Conservation (phyloP, 2,797 vertebrate genomes). For the Lithobates sylvaticus region DNA sequence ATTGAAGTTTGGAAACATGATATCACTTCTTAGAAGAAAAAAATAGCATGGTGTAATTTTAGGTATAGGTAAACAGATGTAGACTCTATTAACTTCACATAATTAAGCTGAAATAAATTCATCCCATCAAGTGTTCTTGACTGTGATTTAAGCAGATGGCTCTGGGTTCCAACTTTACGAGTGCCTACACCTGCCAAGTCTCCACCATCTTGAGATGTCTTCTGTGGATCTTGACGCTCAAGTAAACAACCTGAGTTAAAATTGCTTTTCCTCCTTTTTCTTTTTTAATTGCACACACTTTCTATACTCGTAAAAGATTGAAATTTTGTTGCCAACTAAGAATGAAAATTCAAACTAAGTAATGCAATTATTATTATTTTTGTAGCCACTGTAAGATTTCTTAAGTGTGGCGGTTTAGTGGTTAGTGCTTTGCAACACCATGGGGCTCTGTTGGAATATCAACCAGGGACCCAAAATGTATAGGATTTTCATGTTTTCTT, state of each 20-base stretch:
- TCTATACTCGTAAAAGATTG: not conserved
- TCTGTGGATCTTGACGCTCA: constrained; percentile 68
- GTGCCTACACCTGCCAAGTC: constrained; percentile 44
- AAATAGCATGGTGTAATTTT: constrained; percentile 2
- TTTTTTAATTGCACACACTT: not conserved
- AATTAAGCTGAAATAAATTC: constrained; percentile 42
- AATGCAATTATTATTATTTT: no score
- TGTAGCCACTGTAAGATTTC: no score
- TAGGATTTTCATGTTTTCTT: no score
- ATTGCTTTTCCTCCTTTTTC: not conserved
- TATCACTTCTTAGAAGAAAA: constrained; percentile 6
- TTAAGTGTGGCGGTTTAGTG: no score
- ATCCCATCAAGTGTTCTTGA: constrained; percentile 45
- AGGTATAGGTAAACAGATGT: constrained; percentile 47
- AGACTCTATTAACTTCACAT: constrained; percentile 35
- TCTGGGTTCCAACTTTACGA: constrained; percentile 43
- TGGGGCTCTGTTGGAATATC: no score
- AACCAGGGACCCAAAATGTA: no score
- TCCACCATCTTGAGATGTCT: constrained; percentile 66
- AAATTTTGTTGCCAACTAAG: not conserved
- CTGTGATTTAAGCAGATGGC: constrained; percentile 46
- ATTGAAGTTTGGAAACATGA: constrained; percentile 31
- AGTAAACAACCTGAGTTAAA: constrained; percentile 68
- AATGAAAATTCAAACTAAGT: no score
- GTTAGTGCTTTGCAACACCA: no score